Conservation (phyloP, 2,113 vertebrate species). For the Scophthalmus maximus region DNA sequence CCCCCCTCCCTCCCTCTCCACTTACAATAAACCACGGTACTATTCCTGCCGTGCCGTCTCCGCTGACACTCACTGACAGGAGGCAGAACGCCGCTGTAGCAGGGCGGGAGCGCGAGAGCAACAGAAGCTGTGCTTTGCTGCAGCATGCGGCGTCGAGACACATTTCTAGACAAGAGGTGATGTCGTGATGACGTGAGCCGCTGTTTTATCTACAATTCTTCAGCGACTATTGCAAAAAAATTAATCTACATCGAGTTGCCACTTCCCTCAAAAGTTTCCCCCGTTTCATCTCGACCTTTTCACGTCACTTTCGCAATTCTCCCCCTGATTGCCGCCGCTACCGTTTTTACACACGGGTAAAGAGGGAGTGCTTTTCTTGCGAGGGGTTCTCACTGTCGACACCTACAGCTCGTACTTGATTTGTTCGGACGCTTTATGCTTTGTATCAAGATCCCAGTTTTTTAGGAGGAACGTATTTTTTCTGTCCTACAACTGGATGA, state of each 20-base stretch:
- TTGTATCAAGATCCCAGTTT: background rate
- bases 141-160: no score
- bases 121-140: background rate
- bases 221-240: background rate
- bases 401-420: background rate
- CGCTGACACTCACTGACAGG: background rate
- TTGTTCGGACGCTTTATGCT: background rate
- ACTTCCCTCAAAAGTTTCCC: background rate
- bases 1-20: no score
- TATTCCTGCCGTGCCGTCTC: background rate
- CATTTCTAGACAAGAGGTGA: background rate
- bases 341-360: conserved; percentile 10
- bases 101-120: background rate
- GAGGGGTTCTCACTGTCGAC: background rate
- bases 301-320: background rate
- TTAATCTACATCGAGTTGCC: background rate
- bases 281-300: conserved; percentile 6
- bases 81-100: background rate
- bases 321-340: background rate
- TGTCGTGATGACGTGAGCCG: background rate
- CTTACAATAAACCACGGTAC: background rate
- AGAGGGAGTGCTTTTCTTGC: background rate
- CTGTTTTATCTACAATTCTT: conserved; percentile 5
- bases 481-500: background rate
- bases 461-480: conserved; percentile 8